Conservation (phyloP, 2,888 invertebrate genomes). For the Rhabditophanes sp. region DNA sequence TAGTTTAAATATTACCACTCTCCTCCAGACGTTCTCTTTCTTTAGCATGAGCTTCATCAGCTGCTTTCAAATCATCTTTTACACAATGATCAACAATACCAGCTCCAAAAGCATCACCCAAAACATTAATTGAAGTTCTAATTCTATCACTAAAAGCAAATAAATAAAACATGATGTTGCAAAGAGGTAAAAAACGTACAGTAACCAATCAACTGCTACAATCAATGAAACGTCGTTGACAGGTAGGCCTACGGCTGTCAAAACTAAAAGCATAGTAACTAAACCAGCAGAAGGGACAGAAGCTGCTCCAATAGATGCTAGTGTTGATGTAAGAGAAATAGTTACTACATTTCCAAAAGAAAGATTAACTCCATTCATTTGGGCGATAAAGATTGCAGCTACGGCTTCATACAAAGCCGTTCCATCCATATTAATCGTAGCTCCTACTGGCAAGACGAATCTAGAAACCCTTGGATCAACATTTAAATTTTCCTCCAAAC, state of each 20-base stretch:
- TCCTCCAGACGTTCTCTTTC: too few species aligned
- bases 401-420: slow-evolving; percentile 62
- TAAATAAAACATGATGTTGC: too few species aligned
- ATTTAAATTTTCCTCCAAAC: slow-evolving; percentile 55
- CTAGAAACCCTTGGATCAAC: slow-evolving; percentile 56
- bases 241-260: slow-evolving; percentile 48
- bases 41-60: background rate
- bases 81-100: slow-evolving; percentile 50
- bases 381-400: slow-evolving; percentile 69
- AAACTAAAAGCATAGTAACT: slow-evolving; percentile 46
- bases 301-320: slow-evolving; percentile 93
- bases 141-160: slow-evolving; percentile 49
- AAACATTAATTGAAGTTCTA: slow-evolving; percentile 51
- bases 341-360: slow-evolving; percentile 70
- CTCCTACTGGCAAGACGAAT: slow-evolving; percentile 52
- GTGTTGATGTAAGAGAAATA: slow-evolving; percentile 77
- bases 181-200: slow-evolving; percentile 43
- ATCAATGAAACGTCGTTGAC: slow-evolving; percentile 48
- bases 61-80: slow-evolving; percentile 44
- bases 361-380: slow-evolving; percentile 66
- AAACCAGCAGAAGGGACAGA: slow-evolving; percentile 55
- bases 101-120: slow-evolving; percentile 52
- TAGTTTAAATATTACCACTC: too few species aligned
- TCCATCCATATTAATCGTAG: slow-evolving; percentile 58
- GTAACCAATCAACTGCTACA: slow-evolving; percentile 49